phyloP scores from a whole-genome alignment of 2,113 vertebrate genomes.

The Suncus etruscus region DNA sequence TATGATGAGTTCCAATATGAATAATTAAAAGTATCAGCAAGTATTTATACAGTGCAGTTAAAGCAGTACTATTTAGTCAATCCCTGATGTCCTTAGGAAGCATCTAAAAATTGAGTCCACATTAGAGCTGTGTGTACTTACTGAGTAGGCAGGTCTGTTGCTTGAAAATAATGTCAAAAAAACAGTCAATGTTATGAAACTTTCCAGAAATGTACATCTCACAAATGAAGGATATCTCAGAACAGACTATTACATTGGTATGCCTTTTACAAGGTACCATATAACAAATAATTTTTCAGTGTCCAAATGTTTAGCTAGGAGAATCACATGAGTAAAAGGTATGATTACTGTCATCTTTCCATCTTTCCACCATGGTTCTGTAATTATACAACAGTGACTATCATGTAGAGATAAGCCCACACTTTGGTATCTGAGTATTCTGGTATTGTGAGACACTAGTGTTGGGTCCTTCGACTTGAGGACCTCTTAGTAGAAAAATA shows the following conservation, averaged over 20 bases:
- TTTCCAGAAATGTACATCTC: background rate
- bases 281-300: background rate
- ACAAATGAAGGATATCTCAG: slow-evolving; percentile 10
- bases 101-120: background rate
- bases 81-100: background rate
- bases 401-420: background rate
- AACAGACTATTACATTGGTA: background rate
- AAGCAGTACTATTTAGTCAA: background rate
- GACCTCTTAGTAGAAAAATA: background rate
- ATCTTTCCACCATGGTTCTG: background rate
- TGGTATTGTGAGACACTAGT: background rate
- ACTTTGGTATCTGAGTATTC: background rate
- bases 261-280: background rate
- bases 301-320: background rate
- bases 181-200: background rate
- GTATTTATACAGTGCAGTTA: background rate
- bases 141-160: background rate
- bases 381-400: background rate
- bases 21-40: background rate
- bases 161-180: background rate
- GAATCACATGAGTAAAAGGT: background rate
- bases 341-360: background rate
- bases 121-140: background rate
- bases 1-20: background rate
- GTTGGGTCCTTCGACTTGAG: background rate